Evolutionary conservation across 2,113 vertebrate genomes (phyloP).

Genomic region (Oreotrochilus melanogaster): DNA sequence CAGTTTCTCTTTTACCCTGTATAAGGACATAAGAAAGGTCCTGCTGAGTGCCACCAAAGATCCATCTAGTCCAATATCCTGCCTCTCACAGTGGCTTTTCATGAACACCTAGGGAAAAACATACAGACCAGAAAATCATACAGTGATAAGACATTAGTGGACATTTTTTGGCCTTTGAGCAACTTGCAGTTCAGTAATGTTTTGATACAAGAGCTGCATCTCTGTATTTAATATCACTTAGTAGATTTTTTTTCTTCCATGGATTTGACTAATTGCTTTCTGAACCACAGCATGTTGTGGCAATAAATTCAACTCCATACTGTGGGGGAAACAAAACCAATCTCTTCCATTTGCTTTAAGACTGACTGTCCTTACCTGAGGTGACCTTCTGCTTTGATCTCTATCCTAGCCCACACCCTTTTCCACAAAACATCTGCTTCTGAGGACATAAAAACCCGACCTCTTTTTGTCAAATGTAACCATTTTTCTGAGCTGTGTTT

Average conservation of each 20-base stretch:
- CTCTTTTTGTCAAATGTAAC: neutral
- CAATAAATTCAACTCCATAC: neutral
- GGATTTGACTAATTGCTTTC: neutral
- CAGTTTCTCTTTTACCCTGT: neutral
- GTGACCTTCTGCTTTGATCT: neutral
- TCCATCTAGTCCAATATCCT: neutral
- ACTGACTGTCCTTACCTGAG: accelerated
- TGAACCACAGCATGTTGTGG: neutral
- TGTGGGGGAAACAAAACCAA: neutral
- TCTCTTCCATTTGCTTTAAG: neutral
- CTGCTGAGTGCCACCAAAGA: neutral
- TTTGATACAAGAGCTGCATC: neutral
- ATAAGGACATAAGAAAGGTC: neutral
- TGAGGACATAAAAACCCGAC: neutral
- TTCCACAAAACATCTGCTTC: neutral
- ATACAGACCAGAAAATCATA: neutral
- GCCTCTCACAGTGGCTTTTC: neutral
- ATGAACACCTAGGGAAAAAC: neutral
- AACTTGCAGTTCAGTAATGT: neutral
- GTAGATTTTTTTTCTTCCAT: neutral
- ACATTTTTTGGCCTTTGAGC: neutral
- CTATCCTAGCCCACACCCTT: neutral
- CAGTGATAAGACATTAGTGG: neutral
- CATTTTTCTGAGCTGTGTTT: neutral
- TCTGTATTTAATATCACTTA: neutral